These are phyloP conservation scores for Xiphophorus couchianus DNA, from an alignment of 2,113 vertebrate species.

Conservation along the genomic window DNA sequence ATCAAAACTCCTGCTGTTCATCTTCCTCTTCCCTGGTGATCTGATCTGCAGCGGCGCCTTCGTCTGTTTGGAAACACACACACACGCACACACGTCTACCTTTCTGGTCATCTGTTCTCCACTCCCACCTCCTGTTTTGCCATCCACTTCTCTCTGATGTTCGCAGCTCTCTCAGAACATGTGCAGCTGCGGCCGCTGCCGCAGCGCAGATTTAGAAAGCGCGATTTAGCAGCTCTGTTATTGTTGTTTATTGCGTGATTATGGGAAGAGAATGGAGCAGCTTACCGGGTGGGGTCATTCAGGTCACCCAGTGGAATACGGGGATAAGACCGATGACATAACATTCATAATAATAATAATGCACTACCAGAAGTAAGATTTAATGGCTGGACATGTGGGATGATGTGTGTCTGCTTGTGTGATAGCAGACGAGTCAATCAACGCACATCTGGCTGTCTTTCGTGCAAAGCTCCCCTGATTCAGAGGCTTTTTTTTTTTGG, in stretches of 20 bases:
- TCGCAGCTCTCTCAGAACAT: constrained; percentile 55
- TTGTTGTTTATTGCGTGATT: constrained; percentile 38
- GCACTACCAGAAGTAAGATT: constrained; percentile 35
- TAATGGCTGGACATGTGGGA: constrained; percentile 50
- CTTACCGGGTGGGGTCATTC: constrained; percentile 46
- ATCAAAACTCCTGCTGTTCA: constrained; percentile 34
- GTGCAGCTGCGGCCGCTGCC: constrained; percentile 39
- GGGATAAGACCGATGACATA: constrained; percentile 67
- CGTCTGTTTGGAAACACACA: constrained; percentile 41
- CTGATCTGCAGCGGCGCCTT: constrained; percentile 44
- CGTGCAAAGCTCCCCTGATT: constrained; percentile 19
- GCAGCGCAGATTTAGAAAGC: constrained; percentile 28
- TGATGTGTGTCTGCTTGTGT: constrained; percentile 3
- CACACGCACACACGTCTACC: constrained; percentile 48
- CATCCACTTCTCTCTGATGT: constrained; percentile 43
- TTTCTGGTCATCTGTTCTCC: constrained; percentile 57
- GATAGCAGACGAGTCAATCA: constrained; percentile 8
- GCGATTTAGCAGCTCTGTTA: constrained; percentile 29
- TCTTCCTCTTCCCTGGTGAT: constrained; percentile 28
- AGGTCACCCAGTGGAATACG: constrained; percentile 34
- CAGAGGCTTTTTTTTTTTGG: constrained; percentile 6
- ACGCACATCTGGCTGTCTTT: constrained; percentile 57
- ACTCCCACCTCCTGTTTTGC: constrained; percentile 38
- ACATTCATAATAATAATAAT: constrained; percentile 63
- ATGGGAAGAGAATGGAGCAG: constrained; percentile 33